Evolutionary conservation across 2,888 invertebrate species (phyloP).

Genomic region (Tiliacea aurago): DNA sequence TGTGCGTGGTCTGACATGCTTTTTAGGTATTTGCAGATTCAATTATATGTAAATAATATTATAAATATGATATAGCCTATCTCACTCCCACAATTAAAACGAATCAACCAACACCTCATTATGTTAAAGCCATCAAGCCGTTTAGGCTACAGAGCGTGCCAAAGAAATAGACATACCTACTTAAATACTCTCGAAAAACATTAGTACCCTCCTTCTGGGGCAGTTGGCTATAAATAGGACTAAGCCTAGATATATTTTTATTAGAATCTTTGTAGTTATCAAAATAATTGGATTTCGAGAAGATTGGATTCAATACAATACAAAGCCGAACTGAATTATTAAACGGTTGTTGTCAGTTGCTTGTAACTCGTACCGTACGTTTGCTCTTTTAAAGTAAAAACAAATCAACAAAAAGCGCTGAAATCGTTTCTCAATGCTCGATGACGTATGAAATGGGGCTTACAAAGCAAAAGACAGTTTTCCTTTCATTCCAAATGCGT

Average conservation of each 20-base stretch:
- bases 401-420: conserved; percentile 51
- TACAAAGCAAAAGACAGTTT: conserved; percentile 63
- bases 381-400: conserved; percentile 45
- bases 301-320: conserved; percentile 37
- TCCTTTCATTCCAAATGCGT: conserved; percentile 66
- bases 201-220: neutral
- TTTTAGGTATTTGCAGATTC: too few relatives aligned
- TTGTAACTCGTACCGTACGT: conserved; percentile 30
- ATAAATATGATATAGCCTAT: too few relatives aligned
- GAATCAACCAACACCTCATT: too few relatives aligned
- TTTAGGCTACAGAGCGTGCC: too few relatives aligned
- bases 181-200: neutral
- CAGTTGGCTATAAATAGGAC: conserved; percentile 9
- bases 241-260: conserved; percentile 23
- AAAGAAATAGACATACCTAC: too few relatives aligned
- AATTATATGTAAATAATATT: too few relatives aligned
- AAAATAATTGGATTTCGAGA: conserved; percentile 37
- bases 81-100: too few relatives aligned
- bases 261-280: conserved; percentile 27
- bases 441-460: conserved; percentile 63
- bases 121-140: too few relatives aligned
- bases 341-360: conserved; percentile 37
- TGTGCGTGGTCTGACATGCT: too few relatives aligned
- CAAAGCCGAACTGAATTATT: conserved; percentile 30
- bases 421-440: conserved; percentile 49